A percentile compares a stretch with the other conserved stretches of the same genome.
phyloP scores from a whole-genome alignment of 2,888 invertebrate species.

The Mimachlamys varia region DNA sequence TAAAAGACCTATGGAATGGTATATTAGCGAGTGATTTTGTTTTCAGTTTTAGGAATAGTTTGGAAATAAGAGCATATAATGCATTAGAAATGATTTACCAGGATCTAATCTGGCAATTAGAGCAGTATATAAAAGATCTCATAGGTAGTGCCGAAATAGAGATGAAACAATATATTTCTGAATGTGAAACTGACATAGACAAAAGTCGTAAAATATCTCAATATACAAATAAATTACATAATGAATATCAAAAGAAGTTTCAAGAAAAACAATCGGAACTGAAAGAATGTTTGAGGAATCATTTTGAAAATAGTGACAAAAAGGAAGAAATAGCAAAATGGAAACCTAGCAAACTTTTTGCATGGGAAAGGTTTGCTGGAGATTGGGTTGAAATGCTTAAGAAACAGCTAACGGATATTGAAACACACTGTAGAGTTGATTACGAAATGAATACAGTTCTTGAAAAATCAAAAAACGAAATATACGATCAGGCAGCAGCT shows the following conservation, averaged over 20 bases:
- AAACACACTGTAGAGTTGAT: neutral
- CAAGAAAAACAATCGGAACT: neutral
- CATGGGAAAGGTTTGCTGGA: neutral
- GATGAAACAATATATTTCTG: neutral
- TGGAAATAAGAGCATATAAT: slow-evolving; percentile 49
- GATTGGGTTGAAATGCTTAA: neutral
- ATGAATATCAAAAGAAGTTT: neutral
- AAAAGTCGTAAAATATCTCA: neutral
- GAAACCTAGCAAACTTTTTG: neutral
- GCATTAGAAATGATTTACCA: neutral
- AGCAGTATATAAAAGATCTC: neutral
- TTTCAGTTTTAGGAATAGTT: slow-evolving; percentile 48
- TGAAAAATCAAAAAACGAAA: neutral
- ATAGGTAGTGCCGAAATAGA: neutral
- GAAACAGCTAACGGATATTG: neutral
- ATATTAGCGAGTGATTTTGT: slow-evolving; percentile 48
- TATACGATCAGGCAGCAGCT: neutral
- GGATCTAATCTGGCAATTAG: neutral
- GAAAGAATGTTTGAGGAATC: neutral
- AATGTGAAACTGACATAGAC: neutral
- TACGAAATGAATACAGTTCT: neutral
- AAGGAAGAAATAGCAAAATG: slow-evolving; percentile 38
- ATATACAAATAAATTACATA: neutral
- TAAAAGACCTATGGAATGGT: slow-evolving; percentile 44
- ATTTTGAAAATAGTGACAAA: neutral